Base-by-base conservation (phyloP, 2,113 vertebrate species). In the Argyrosomus japonicus region DNA sequence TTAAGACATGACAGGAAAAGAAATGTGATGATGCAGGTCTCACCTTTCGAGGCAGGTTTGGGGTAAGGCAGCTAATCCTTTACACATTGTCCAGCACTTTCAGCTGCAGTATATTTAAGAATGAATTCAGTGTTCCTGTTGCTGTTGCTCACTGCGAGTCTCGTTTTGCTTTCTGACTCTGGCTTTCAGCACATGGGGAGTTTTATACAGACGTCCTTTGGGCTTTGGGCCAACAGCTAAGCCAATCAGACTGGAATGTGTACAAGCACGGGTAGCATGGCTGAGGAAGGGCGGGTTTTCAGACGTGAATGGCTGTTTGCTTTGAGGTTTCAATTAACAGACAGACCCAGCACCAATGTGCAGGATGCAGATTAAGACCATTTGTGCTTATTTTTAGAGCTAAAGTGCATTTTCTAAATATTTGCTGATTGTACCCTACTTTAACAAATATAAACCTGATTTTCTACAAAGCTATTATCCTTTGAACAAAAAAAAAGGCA, bases 31-130 rank as follows among this genome's bases (percentile, higher is more conserved):
- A 43, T 19, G 47, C 73, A 23, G 74, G 21, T 82, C 94, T 94
- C 88, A 96, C 95, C 95, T 93, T 76, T 93, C 95, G 17, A 95
- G 92, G 89, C 95, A 96, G 91, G 90, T 91, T 60, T 96, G 95
- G 62, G 95, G 95, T 62, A 96, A 91, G 18, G 95, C 94, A 36
- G 95, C 94, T 95, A 96, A 95, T 95, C 95, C 95, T 89, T 94
- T 95, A 89, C 95, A 96, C 95, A 96, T 96, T 89, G 91, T 94
- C 82, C 84, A 40, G 53, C 19, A 21, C 17, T 74, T 79, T 93
- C 77, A 86, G 64, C 79, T 9, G 51, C 62, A 73, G 82, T 45
- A 6, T 69, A 14, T 14, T 47, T 15, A 14, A 67, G 45, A 74
- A 36, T 56, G 60, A 64, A 27, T 29, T 36, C 2, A 65, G 47